These are phyloP conservation scores for Brachionus asplanchnoidis DNA, from an alignment of 1,140 invertebrate genomes.

Conservation along the genomic window DNA sequence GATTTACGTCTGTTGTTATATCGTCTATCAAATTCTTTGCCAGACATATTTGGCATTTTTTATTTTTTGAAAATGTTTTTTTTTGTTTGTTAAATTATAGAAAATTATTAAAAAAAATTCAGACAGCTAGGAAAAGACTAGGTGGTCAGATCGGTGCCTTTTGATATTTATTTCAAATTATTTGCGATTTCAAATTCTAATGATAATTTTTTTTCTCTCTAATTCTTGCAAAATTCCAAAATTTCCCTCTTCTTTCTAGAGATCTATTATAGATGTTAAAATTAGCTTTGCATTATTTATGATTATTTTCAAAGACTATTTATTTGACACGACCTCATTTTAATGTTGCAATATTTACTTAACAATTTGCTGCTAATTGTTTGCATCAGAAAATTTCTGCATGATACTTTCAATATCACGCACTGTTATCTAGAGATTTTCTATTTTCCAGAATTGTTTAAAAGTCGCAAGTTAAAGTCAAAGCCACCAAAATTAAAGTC, in stretches of 20 bases:
- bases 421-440: too few species aligned
- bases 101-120: neutral
- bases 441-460: too few species aligned
- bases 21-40: conserved; percentile 30
- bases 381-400: too few species aligned
- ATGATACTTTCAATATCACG: too few species aligned
- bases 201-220: neutral
- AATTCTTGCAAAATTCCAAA: neutral
- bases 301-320: neutral
- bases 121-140: neutral
- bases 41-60: conserved; percentile 35
- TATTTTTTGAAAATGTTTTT: neutral
- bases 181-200: neutral
- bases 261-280: neutral
- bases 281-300: neutral
- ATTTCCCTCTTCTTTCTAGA: neutral
- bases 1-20: conserved; percentile 32
- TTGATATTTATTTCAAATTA: neutral
- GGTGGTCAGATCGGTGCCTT: neutral
- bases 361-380: neutral
- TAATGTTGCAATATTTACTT: neutral
- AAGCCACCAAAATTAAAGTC: too few species aligned
- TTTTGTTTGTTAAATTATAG: too few species aligned
- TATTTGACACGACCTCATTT: neutral
- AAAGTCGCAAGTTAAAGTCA: too few species aligned